Base-by-base conservation (phyloP, 2,113 vertebrate genomes). In the Platycercus adscitus region DNA sequence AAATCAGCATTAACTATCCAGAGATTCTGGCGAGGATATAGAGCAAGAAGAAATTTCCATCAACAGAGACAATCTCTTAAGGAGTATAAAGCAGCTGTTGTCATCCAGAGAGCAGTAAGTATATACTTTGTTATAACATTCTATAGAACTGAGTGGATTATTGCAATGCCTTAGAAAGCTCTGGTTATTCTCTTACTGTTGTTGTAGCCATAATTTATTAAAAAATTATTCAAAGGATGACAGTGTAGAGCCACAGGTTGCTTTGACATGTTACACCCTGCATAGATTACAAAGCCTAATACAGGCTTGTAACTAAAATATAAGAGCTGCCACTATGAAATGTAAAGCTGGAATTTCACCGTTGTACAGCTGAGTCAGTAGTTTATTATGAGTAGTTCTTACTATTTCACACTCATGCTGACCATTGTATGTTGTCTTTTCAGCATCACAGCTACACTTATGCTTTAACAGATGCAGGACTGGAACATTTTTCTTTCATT, bases 1-100 rank as follows among this genome's bases (percentile, higher is more conserved):
- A 98, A 97, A 86, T 98, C 99, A 8, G 99, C 99, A 44, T 58
- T 99, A 91, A 91, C 98, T 90, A 99, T 99, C 95, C 99, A 99
- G 98, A 99, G 98, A 91, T 97, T 98, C 46, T 99, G 99, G 99
- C 97, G 98, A 98, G 99, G 99, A 31, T 98, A 98, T 97, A 98
- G 96, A 93, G 98, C 98, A 88, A 98, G 99, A 96, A 98, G 88
- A 49, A 95, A 49, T 65, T 98, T 99, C 97, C 88, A 92, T 81
- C 98, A 97, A 31, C 98, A 98, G 83, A 98, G 92, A 81, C 97
- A 97, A 37, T 94, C 94, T 50, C 98, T 99, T 79, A 97, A 58
- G 49, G 97, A 98, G 81, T 97, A 98, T 94, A 99, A 98, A 82
- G 99, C 99, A 15, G 99, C 99, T 63, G 95, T 98, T 69, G 93